Evolutionary conservation across 2,113 vertebrate genomes (phyloP).

Genomic region (Cyanocitta stelleri): DNA sequence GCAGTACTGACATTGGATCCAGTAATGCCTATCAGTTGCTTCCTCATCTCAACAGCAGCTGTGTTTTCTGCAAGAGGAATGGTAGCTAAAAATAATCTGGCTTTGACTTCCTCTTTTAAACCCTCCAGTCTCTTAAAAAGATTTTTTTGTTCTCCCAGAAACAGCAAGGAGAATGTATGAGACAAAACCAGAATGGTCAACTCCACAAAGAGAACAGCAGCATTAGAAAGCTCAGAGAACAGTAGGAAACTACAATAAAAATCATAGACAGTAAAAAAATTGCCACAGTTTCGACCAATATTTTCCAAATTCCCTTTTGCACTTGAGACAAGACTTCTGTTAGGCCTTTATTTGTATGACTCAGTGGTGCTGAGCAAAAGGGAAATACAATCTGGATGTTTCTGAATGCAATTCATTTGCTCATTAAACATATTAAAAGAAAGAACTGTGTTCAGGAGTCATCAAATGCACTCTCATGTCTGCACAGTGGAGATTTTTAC

Average conservation of each 20-base stretch:
- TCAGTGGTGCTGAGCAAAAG: background rate
- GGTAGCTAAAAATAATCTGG: slow-evolving; percentile 44
- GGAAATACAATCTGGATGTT: background rate
- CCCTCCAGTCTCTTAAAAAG: background rate
- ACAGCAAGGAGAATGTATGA: background rate
- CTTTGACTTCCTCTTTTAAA: slow-evolving; percentile 49
- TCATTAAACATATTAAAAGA: background rate
- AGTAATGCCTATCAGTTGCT: background rate
- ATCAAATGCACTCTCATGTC: background rate
- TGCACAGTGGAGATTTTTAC: background rate
- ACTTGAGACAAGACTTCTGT: background rate
- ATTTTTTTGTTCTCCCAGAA: slow-evolving; percentile 1
- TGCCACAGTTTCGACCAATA: background rate
- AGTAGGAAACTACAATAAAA: background rate
- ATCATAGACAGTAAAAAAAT: background rate
- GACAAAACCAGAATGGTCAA: background rate
- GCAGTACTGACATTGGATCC: background rate
- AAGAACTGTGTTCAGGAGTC: background rate
- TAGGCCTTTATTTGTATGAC: background rate
- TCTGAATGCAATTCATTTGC: background rate
- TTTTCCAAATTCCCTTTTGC: background rate
- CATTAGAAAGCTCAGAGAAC: background rate
- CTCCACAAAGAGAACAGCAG: background rate
- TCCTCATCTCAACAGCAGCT: slow-evolving; percentile 40
- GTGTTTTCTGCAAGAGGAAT: slow-evolving; percentile 44